Evolutionary conservation across 1,140 invertebrate genomes (phyloP), one percentile per base, ranked within the genome.

Genomic region (Drosophila baimaii): DNA sequence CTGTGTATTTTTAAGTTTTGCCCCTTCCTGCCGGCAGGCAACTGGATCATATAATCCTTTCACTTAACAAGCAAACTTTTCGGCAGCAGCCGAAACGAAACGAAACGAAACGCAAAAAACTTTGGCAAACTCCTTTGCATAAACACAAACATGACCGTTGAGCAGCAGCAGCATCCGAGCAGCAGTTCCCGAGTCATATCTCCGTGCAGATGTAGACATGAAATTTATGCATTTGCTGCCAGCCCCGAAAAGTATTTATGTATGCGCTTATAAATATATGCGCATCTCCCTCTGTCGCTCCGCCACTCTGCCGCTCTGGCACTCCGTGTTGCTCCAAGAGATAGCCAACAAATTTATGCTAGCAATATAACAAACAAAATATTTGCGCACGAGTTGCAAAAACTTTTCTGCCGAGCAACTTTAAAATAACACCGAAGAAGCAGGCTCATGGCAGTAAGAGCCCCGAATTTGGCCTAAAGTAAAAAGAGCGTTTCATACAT

Each of bases 51-150:
- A 89, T 89, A 89, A 89, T 89, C 84, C 84, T 89, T 89, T 89
- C 84, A 89, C 84, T 89, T 89, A 89, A 89, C 84, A 89, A 89
- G 84, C 84, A 89, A 89, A 89, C 84, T 84, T 85, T 74, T 86
- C 81, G 83, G 76, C 79, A 88, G 76, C 72, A 83, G 65, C 72
- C 84, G 76, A 89, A 86, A 88, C 49, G 25, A 57, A 69, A 66
- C 56, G 43, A 39, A 49, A 61, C 23, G 47, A 66, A 55, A 71
- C 15, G 63, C n/a, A 65, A 66, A 71, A 71, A 71, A 71, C 43
- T 73, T 79, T 80, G 56, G 63, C 72, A 80, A 74, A 86, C 83
- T 79, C 76, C 80, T 88, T 89, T 89, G 84, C 84, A 89, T 89
- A 89, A 89, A 84, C 84, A 89, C 79, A 86, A 86, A 65, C 56